Evolutionary conservation across 1,140 invertebrate species (phyloP), one percentile per base, ranked within the genome.

Genomic region (Stegodyphus mimosarum): DNA sequence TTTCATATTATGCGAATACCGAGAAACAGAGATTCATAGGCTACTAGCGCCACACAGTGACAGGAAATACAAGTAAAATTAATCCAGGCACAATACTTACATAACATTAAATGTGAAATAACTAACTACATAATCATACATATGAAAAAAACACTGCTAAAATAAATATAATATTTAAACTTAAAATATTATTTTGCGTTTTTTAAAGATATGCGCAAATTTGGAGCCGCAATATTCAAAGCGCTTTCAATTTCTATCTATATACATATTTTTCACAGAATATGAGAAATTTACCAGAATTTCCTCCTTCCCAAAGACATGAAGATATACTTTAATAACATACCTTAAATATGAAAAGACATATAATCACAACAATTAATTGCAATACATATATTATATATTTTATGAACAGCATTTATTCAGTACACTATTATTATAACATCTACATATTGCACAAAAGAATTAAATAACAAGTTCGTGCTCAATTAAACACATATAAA

Each of bases 41-140:
- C 7, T 17, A 67, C 64, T 67, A 67, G 64, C 64, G 64, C 64
- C 64, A 67, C 64, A 67, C 17, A 67, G 64, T 67, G 64, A 67
- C 64, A 18, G 7, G 15, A n/a, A 67, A 67, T 15, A 17, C 9
- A 13, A 67, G 11, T 67, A 67, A 67, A 67, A 67, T 7, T 67
- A 18, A 7, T 17, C n/a, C 5, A 18, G n/a, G 5, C 5, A 15
- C 55, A 60, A 60, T 11, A 9, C 15, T 60, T 60, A 60, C 9
- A 60, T 11, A 60, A 60, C 9, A 60, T 11, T 11, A 60, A 60
- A 60, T 11, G 15, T 11, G 15, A 5, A 60, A 60, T 15, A 11
- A 15, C 55, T 60, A 60, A 9, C 5, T 11, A 60, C 1, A 60
- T 11, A 60, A 60, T 60, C 55, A 60, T 5, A 11, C 55, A 11